Evolutionary conservation across 2,113 vertebrate species (phyloP).

Genomic region (Chlorodrepanis virens): DNA sequence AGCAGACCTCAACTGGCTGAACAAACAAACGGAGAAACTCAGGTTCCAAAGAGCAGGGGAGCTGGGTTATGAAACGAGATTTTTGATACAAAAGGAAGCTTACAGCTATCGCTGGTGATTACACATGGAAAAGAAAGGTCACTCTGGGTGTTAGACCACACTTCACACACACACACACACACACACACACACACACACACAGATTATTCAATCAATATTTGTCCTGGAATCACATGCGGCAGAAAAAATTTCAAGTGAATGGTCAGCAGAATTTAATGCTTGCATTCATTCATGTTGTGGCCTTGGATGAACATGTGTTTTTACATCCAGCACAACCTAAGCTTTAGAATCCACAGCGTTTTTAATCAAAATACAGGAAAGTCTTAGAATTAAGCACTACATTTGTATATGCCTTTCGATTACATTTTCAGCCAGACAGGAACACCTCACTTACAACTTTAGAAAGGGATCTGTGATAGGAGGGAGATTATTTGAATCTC

Average conservation of each 20-base stretch:
- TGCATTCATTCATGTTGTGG: neutral
- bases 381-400: neutral
- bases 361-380: neutral
- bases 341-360: neutral
- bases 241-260: slow-evolving; percentile 30
- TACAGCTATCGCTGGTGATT: slow-evolving; percentile 10
- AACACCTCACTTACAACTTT: neutral
- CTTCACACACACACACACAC: neutral
- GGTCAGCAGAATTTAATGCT: slow-evolving; percentile 48
- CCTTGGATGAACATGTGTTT: neutral
- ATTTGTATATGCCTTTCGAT: neutral
- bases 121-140: slow-evolving; percentile 25
- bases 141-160: neutral
- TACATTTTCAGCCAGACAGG: neutral
- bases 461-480: neutral
- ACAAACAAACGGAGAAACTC: slow-evolving; percentile 25
- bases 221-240: neutral
- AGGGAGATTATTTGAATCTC: neutral
- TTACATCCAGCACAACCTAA: neutral
- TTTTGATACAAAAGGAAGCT: slow-evolving; percentile 52
- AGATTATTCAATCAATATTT: slow-evolving; percentile 42
- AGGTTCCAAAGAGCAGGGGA: slow-evolving; percentile 46
- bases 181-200: neutral
- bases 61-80: slow-evolving; percentile 26
- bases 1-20: slow-evolving; percentile 28